Percentiles rank a stretch among this genome's conserved stretches.
Conservation (phyloP, 2,113 vertebrate species). For the Dipodomys stephensi region DNA sequence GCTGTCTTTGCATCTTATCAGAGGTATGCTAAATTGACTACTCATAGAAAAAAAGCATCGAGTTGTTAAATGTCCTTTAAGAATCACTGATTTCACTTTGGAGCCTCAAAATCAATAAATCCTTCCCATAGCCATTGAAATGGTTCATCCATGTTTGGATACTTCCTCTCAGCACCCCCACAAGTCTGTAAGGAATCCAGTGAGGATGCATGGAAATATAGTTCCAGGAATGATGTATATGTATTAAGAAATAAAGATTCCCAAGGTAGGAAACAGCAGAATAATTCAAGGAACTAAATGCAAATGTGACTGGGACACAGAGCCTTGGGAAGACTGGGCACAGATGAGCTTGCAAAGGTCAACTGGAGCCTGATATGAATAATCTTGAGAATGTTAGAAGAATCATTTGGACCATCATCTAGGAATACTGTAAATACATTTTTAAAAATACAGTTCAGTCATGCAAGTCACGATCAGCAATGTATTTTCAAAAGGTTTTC, state of each 20-base stretch:
- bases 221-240: not conserved
- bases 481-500: not conserved
- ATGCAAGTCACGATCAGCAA: not conserved
- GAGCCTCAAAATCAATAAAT: not conserved
- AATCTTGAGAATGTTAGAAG: not conserved
- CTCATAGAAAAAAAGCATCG: not conserved
- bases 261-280: not conserved
- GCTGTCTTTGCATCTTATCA: not conserved
- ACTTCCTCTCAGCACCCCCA: not conserved
- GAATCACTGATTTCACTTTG: not conserved
- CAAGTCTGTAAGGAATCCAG: not conserved
- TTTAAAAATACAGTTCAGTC: not conserved
- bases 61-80: not conserved
- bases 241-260: not conserved
- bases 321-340: not conserved
- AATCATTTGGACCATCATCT: slow-evolving; percentile 13
- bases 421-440: not conserved
- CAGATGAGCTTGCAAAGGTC: not conserved
- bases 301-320: not conserved
- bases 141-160: not conserved
- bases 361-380: not conserved
- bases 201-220: not conserved
- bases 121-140: not conserved
- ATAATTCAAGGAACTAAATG: not conserved
- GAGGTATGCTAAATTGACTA: not conserved